phyloP scores from a whole-genome alignment of 64 coral and sea anemone genomes.

The Montipora foliosa region DNA sequence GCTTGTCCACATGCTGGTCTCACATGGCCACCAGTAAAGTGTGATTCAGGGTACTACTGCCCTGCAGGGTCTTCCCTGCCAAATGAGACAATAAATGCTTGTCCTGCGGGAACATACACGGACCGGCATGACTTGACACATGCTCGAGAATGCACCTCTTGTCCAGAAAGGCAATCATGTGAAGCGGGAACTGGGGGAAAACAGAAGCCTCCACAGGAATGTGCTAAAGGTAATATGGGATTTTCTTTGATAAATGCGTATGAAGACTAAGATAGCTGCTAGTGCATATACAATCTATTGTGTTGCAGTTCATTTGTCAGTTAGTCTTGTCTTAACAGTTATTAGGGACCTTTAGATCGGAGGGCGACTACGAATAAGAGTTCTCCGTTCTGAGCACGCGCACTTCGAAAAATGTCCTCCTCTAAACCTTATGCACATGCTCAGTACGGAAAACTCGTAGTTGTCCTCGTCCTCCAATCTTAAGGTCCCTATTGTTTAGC shows the following conservation, averaged over 20 bases:
- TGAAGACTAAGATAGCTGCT: background rate
- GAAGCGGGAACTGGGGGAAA: slow-evolving; percentile 90
- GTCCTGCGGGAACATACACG: slow-evolving; percentile 92
- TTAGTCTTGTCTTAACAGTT: too few relatives aligned
- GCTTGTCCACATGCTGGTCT: slow-evolving; percentile 84
- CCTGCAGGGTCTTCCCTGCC: slow-evolving; percentile 83
- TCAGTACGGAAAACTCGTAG: too few relatives aligned
- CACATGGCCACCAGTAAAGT: slow-evolving; percentile 83
- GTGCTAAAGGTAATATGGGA: slow-evolving; percentile 74
- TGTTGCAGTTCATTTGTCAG: too few relatives aligned
- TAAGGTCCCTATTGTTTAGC: too few relatives aligned
- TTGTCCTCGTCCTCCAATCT: too few relatives aligned
- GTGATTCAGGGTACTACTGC: slow-evolving; percentile 89
- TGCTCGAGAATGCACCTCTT: slow-evolving; percentile 85
- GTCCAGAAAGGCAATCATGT: slow-evolving; percentile 92
- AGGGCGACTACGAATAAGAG: too few relatives aligned
- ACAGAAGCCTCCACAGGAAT: slow-evolving; percentile 92
- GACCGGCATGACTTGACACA: slow-evolving; percentile 94
- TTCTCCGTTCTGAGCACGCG: too few relatives aligned
- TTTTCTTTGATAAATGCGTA: background rate
- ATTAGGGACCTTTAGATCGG: too few relatives aligned
- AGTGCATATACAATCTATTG: too few relatives aligned
- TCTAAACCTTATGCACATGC: too few relatives aligned
- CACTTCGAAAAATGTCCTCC: too few relatives aligned
- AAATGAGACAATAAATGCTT: slow-evolving; percentile 83